Conservation (phyloP, 1,140 invertebrate genomes). For the Drosophila ananassae region DNA sequence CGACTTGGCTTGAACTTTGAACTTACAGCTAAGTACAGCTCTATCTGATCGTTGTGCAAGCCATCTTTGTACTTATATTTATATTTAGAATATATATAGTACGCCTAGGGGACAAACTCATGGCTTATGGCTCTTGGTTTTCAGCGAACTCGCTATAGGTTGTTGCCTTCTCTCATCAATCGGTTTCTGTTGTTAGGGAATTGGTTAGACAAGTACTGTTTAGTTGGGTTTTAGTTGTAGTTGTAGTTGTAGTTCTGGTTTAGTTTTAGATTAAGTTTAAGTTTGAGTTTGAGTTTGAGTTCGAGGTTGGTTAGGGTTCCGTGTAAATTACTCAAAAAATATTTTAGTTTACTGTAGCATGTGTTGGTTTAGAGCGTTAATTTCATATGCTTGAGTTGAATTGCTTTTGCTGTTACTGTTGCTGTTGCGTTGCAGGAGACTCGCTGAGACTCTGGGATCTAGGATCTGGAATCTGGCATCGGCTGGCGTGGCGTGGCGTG, state of each 20-base stretch:
- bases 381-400: conserved; percentile 56
- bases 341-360: conserved; percentile 43
- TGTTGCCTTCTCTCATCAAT: conserved; percentile 11
- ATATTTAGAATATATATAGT: conserved; percentile 26
- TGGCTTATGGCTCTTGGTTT: conserved; percentile 10
- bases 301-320: conserved; percentile 22
- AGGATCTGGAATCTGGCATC: conserved; percentile 13
- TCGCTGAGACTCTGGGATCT: conserved; percentile 1
- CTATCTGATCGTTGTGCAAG: conserved; percentile 30
- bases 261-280: conserved; percentile 29
- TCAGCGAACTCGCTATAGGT: conserved; percentile 11
- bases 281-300: conserved; percentile 27
- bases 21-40: conserved; percentile 40
- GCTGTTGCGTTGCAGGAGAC: conserved; percentile 12
- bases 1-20: conserved; percentile 10
- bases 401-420: conserved; percentile 9
- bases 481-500: not conserved
- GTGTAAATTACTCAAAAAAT: conserved; percentile 71
- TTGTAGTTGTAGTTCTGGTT: conserved; percentile 11
- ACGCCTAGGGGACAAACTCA: conserved; percentile 14
- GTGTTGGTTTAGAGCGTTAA: conserved; percentile 49
- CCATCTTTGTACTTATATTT: conserved; percentile 26
- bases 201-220: conserved; percentile 48
- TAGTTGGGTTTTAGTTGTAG: conserved; percentile 10
- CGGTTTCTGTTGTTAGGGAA: conserved; percentile 34